Conservation (phyloP, 2,113 vertebrate genomes). For the Diglossa brunneiventris region DNA sequence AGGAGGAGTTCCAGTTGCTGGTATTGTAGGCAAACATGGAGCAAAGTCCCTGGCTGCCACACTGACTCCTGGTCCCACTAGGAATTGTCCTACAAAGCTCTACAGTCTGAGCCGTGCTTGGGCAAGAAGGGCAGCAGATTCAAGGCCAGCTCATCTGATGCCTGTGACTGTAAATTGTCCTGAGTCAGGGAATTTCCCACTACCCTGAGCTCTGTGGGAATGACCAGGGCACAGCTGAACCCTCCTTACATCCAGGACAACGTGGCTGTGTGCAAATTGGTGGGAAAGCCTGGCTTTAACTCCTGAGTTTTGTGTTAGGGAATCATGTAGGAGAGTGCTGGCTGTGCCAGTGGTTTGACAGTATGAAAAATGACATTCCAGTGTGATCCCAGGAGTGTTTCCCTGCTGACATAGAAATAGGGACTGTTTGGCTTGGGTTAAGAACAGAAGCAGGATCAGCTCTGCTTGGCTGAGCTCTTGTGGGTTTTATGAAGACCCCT, state of each 20-base stretch:
- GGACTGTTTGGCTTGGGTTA: not conserved
- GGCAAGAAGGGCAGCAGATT: not conserved
- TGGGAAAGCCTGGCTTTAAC: not conserved
- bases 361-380: not conserved
- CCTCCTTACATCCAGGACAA: accelerated
- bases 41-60: not conserved
- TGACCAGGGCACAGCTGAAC: not conserved
- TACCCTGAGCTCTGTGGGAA: not conserved
- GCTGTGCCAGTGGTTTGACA: not conserved
- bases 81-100: not conserved
- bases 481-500: not conserved
- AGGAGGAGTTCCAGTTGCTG: not conserved
- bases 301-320: not conserved
- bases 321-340: not conserved
- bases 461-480: not conserved
- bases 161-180: not conserved
- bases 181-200: not conserved
- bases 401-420: not conserved
- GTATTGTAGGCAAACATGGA: not conserved
- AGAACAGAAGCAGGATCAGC: not conserved
- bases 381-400: not conserved
- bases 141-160: not conserved
- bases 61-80: not conserved
- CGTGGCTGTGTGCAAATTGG: not conserved
- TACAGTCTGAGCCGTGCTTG: not conserved